Base-by-base conservation (phyloP, 2,888 invertebrate species). In the Caenorhabditis sp. region DNA sequence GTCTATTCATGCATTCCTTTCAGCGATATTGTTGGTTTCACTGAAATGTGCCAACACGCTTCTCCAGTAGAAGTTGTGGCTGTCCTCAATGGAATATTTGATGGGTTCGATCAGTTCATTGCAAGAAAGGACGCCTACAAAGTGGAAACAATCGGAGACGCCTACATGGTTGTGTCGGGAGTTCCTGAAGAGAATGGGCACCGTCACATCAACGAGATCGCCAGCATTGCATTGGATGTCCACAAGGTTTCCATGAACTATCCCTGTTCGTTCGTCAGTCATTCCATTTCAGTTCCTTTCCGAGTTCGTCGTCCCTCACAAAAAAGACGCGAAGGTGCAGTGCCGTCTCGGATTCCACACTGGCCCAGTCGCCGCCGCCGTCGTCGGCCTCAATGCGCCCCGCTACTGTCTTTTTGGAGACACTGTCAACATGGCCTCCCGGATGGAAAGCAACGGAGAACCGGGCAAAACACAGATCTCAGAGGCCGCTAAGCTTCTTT, bases 401-500 rank as follows among this genome's bases (percentile, higher is more conserved):
- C 71, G 88, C 13, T 88, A 89, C 71, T 88, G 88, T 74, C 82
- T 88, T 1, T 88, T 88, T 46, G 88, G 88, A 32, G 88, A 88
- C 63, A 88, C 88, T 24, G 86, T 87, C 7, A 88, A 88, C 76
- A 86, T 84, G 73, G 76, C 88, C 7, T 86, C 86, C 8, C 50
- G 88, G 35, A 88, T 88, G 88, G 88, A 88, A 50, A 84, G 83
- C 30, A 88, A 88, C 24, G 84, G 86, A 15, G 75, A 83, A 52
- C 72, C 86, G 6, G 87, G 85, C 56, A 80, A 77, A 66, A 88
- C 88, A 8, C 88, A 88, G 73, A 83, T 88, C 15, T 82, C 81
- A 24, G 84, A 87, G 43, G 76, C 79, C n/a, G 78, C 86, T 1
- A 81, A 81, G 24, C 76, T 76, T 15, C 50, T 84, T 13, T 68